A percentile compares a stretch with the other conserved stretches of the same genome.
Evolutionary conservation across 2,113 vertebrate genomes (phyloP).

Genomic region (Chloroceryle aenea): DNA sequence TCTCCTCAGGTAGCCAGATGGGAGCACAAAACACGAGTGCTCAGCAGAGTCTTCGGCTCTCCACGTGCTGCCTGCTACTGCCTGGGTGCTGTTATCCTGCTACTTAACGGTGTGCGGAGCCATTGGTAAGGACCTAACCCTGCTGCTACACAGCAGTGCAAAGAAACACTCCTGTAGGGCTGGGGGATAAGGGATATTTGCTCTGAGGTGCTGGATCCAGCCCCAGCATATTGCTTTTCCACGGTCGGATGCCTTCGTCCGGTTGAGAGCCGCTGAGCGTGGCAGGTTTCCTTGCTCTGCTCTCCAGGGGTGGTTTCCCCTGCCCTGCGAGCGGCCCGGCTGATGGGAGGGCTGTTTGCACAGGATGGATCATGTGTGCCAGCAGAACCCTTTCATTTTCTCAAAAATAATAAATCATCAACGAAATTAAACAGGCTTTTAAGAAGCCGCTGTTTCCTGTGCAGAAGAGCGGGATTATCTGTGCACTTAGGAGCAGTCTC

Average conservation of each 20-base stretch:
- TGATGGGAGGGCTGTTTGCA: not conserved
- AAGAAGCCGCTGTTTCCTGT: not conserved
- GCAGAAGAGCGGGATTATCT: constrained; percentile 32
- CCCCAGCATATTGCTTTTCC: not conserved
- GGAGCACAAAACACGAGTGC: constrained; percentile 85
- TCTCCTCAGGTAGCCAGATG: constrained; percentile 87
- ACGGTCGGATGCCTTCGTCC: not conserved
- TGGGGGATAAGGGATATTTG: not conserved
- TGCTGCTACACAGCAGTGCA: accelerated
- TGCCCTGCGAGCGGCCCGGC: not conserved
- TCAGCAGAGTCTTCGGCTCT: constrained; percentile 83
- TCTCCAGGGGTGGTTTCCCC: not conserved
- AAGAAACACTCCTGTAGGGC: not conserved
- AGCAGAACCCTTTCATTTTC: not conserved
- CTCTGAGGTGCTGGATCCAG: not conserved
- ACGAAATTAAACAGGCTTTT: not conserved
- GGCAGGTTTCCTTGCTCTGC: not conserved
- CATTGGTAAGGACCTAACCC: constrained; percentile 83
- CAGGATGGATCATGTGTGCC: not conserved
- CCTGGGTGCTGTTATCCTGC: constrained; percentile 82
- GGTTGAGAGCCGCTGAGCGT: not conserved
- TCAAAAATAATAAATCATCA: not conserved
- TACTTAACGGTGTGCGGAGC: constrained; percentile 87
- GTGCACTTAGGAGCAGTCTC: constrained; percentile 13
- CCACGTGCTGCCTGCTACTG: constrained; percentile 85